These are phyloP conservation scores for Entomobrya multifasciata DNA, from an alignment of 2,888 invertebrate genomes.

Conservation along the genomic window DNA sequence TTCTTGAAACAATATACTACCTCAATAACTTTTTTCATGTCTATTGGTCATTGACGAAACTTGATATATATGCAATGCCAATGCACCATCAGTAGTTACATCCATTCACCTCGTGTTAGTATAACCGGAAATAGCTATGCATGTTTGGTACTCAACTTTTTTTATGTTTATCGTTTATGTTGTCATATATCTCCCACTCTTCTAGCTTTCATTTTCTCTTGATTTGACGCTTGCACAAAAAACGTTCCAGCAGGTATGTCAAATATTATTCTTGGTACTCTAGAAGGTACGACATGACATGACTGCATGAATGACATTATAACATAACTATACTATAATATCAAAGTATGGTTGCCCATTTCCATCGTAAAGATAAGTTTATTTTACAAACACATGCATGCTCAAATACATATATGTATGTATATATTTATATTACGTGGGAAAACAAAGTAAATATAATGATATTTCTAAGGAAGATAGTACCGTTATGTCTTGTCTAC, in stretches of 20 bases:
- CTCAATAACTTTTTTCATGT: slow-evolving; percentile 37
- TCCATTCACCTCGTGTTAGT: background rate
- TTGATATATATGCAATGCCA: background rate
- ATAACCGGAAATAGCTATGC: slow-evolving; percentile 45
- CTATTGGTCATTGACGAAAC: slow-evolving; percentile 41
- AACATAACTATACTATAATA: too few relatives aligned
- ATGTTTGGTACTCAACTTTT: background rate
- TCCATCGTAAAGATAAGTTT: background rate
- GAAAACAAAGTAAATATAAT: slow-evolving; percentile 7
- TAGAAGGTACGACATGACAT: background rate
- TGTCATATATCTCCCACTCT: background rate
- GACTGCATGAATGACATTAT: background rate
- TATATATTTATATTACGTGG: background rate
- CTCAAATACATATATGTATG: background rate
- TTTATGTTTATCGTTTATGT: background rate
- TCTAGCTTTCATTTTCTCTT: background rate
- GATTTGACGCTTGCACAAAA: background rate
- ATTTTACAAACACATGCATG: background rate
- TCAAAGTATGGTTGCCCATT: background rate
- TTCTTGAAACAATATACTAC: slow-evolving; percentile 5
- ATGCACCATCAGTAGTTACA: too few relatives aligned
- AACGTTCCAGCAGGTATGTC: slow-evolving; percentile 5
- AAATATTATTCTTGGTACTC: background rate
- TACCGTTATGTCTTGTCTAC: background rate
- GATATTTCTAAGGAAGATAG: background rate